phyloP scores from a whole-genome alignment of 2,113 vertebrate genomes.

The Cariama cristata region DNA sequence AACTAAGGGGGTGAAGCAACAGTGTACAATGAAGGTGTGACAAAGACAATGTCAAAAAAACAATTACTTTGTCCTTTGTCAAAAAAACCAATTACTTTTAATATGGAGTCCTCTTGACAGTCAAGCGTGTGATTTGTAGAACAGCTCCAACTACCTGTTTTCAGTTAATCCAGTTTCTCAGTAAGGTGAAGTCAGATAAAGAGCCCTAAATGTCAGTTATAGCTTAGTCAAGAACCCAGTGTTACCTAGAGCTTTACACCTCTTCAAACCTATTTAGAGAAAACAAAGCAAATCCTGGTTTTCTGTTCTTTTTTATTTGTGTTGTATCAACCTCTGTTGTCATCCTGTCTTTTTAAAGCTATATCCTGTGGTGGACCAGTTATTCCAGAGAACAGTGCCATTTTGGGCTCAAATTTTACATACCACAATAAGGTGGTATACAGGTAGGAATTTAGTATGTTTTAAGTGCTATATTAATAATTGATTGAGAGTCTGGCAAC shows the following conservation, averaged over 20 bases:
- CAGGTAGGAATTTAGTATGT: slow-evolving; percentile 81
- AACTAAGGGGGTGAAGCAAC: background rate
- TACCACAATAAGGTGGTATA: slow-evolving; percentile 90
- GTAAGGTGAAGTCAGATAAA: background rate
- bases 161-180: background rate
- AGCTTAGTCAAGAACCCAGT: background rate
- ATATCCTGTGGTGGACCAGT: slow-evolving; percentile 85
- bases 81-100: background rate
- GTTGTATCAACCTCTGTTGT: background rate
- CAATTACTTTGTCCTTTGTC: background rate
- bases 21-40: background rate
- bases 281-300: background rate
- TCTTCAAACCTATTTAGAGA: background rate
- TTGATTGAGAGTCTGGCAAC: background rate
- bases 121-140: background rate
- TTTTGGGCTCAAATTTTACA: slow-evolving; percentile 88
- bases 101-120: background rate
- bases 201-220: background rate
- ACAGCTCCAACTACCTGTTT: background rate
- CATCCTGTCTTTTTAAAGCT: slow-evolving; percentile 76
- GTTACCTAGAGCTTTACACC: background rate
- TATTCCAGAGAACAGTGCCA: slow-evolving; percentile 83
- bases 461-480: background rate
- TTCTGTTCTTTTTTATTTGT: background rate
- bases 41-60: background rate